Evolutionary conservation across 2,113 vertebrate species (phyloP).

Genomic region (Herpailurus yagouaroundi): DNA sequence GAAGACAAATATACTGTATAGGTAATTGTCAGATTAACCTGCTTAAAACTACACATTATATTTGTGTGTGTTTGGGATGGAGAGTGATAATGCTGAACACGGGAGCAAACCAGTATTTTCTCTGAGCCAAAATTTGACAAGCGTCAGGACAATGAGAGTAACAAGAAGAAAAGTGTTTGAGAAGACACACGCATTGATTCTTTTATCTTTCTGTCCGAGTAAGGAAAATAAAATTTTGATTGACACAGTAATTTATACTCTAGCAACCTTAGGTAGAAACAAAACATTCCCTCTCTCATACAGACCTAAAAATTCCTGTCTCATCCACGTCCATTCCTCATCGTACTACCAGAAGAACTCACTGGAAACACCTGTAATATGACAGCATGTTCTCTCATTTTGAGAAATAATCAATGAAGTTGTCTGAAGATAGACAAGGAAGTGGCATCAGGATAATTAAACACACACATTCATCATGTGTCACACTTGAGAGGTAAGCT

Average conservation of each 20-base stretch:
- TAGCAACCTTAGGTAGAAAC: not conserved
- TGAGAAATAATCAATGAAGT: not conserved
- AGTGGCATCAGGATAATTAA: not conserved
- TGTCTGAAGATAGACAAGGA: not conserved
- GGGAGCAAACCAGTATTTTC: not conserved
- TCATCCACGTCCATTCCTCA: not conserved
- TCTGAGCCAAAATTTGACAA: not conserved
- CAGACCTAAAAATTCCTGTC: not conserved
- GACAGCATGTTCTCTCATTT: not conserved
- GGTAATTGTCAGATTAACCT: not conserved
- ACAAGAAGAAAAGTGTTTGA: not conserved
- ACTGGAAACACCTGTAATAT: not conserved
- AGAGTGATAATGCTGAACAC: not conserved
- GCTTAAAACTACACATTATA: accelerated
- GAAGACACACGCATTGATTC: not conserved
- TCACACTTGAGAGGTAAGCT: not conserved
- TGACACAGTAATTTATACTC: not conserved
- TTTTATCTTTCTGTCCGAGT: not conserved
- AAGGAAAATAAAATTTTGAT: not conserved
- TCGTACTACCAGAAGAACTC: not conserved
- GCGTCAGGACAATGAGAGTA: not conserved
- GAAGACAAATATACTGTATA: not conserved
- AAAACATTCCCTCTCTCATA: not conserved
- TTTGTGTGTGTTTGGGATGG: not conserved
- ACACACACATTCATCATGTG: too few relatives aligned